Evolutionary conservation across 2,888 invertebrate genomes (phyloP).

Genomic region (Rhaphigaster nebulosa): DNA sequence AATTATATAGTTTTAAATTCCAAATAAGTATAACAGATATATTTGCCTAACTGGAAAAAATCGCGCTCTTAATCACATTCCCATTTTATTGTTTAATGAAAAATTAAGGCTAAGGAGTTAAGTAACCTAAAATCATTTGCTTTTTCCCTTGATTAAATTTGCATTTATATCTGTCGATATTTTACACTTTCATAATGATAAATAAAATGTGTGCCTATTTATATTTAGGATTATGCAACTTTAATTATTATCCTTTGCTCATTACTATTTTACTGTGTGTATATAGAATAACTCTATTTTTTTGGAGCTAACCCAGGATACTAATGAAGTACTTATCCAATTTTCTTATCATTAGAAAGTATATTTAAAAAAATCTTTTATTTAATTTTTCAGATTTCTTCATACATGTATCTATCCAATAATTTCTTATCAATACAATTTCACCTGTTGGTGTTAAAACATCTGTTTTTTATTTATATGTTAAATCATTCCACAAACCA

Average conservation of each 20-base stretch:
- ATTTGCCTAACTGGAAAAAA: too few species aligned
- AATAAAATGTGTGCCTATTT: not conserved
- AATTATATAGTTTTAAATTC: too few species aligned
- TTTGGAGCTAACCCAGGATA: not conserved
- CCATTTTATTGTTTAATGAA: not conserved
- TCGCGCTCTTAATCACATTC: too few species aligned
- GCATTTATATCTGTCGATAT: not conserved
- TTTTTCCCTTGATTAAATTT: not conserved
- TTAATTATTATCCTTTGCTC: not conserved
- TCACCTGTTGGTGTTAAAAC: constrained; percentile 9
- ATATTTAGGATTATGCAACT: not conserved
- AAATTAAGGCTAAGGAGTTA: not conserved
- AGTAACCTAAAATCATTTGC: not conserved
- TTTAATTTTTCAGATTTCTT: not conserved
- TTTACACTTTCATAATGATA: not conserved
- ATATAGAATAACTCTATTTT: not conserved
- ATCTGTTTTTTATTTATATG: not conserved
- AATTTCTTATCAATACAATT: not conserved
- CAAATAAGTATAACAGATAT: too few species aligned
- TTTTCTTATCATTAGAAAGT: not conserved
- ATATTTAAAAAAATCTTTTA: not conserved
- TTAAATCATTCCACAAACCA: not conserved
- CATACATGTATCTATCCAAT: not conserved
- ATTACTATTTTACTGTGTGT: not conserved
- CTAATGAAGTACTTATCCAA: not conserved